phyloP scores from a whole-genome alignment of 2,113 vertebrate genomes.

The Rynchops niger region DNA sequence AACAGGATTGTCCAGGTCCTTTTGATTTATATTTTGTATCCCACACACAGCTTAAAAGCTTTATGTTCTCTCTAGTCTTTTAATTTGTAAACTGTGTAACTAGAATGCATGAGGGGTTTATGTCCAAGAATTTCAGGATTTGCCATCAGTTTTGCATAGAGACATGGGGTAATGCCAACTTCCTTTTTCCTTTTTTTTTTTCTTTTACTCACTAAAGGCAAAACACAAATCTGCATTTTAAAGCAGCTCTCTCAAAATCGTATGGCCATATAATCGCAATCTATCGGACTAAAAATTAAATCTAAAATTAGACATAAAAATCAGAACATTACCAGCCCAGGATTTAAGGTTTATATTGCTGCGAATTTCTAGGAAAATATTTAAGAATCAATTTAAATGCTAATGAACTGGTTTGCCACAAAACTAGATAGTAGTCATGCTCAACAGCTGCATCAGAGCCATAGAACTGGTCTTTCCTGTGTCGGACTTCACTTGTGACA shows the following conservation, averaged over 20 bases:
- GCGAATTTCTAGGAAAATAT: constrained; percentile 38
- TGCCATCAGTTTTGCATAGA: not conserved
- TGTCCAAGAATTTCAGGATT: not conserved
- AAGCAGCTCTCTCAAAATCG: constrained; percentile 10
- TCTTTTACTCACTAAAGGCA: not conserved
- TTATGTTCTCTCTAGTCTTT: not conserved
- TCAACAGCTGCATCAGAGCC: not conserved
- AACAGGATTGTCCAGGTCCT: not conserved
- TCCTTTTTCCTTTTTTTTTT: not conserved
- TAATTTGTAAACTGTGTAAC: not conserved
- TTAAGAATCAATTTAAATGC: constrained; percentile 65
- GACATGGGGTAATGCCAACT: not conserved
- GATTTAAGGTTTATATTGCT: constrained; percentile 32
- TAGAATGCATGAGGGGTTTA: not conserved
- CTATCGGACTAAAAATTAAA: not conserved
- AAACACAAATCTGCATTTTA: constrained; percentile 37
- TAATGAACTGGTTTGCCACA: constrained; percentile 44
- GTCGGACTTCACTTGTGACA: not conserved
- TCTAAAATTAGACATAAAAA: constrained; percentile 51
- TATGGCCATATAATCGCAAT: not conserved
- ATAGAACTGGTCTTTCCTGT: not conserved
- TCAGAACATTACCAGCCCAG: not conserved
- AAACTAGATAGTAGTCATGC: not conserved
- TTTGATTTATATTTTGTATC: not conserved
- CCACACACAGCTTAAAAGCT: not conserved